Evolutionary conservation across 1,140 invertebrate species (phyloP), one percentile per base, ranked within the genome.

Genomic region (Sycophila sp.): DNA sequence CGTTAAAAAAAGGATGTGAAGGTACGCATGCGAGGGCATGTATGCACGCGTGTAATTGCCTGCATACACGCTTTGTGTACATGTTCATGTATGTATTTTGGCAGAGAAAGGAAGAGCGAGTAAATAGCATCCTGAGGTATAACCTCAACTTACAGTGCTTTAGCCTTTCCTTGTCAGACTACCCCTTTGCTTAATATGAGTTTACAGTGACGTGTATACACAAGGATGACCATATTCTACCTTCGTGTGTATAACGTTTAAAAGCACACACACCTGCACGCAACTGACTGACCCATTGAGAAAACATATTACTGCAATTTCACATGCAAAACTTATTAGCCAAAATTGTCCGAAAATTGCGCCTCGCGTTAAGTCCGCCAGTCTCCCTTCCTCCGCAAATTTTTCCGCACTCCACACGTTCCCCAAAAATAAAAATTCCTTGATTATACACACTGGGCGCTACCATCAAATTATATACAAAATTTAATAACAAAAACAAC

Each of bases 271-370:
- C 24, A 32, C 15, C 28, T 42, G 28, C 32, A 60, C 47, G 30
- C 15, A 60, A 60, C 45, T 17, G 17, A 62, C 24, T 22, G 42
- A 32, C 17, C 70, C 53, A 30, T 72, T 51, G 42, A 73, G 60
- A 69, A 77, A 83, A 78, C 76, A 78, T 78, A 82, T 80, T 82
- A 83, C 78, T 72, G 81, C 76, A 81, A 80, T 84, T 83, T 83
- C 69, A 76, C 77, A 80, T 83, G 82, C 78, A 81, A 83, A 83
- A 83, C 73, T 84, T 83, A 84, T 83, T 84, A 82, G 73, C 76
- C 75, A 72, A 83, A 84, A 81, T 82, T 82, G 79, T 82, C 76
- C 76, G 79, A 79, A 83, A 84, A 83, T 82, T 81, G 79, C 77
- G 58, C 73, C 55, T 30, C 71, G 45, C 40, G 6, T 32, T 24